phyloP scores from a whole-genome alignment of 2,797 vertebrate species.

The Scolopax rusticola region DNA sequence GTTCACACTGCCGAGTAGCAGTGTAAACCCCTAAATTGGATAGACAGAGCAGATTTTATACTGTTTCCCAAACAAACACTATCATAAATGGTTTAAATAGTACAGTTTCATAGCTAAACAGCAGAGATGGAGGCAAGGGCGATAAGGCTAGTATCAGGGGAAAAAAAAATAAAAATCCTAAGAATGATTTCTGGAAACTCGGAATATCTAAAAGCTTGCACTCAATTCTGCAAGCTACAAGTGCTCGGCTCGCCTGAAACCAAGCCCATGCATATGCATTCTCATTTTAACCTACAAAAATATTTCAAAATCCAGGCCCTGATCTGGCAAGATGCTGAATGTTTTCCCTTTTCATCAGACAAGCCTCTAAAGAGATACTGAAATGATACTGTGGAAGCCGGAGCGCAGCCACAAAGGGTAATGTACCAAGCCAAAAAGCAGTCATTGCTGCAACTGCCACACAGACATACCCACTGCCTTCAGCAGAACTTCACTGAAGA shows the following conservation, averaged over 20 bases:
- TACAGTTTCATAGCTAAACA: neutral
- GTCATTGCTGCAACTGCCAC: slow-evolving; percentile 41
- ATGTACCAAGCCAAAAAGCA: slow-evolving; percentile 63
- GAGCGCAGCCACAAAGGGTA: slow-evolving; percentile 44
- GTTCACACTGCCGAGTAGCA: neutral
- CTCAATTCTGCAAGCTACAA: slow-evolving; percentile 1
- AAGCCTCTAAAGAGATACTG: slow-evolving; percentile 69
- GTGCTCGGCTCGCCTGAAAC: slow-evolving; percentile 26
- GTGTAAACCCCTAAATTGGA: neutral
- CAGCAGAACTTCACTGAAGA: slow-evolving; percentile 48
- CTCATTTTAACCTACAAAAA: slow-evolving; percentile 63
- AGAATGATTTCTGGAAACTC: neutral
- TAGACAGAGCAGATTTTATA: slow-evolving; percentile 7
- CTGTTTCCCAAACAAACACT: neutral
- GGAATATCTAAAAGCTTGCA: slow-evolving; percentile 46
- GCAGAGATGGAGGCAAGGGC: neutral
- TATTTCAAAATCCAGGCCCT: slow-evolving; percentile 64
- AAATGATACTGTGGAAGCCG: neutral
- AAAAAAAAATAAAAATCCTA: neutral
- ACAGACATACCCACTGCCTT: slow-evolving; percentile 39
- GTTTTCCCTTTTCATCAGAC: slow-evolving; percentile 66
- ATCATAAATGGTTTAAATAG: slow-evolving; percentile 2
- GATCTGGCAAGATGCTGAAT: slow-evolving; percentile 63
- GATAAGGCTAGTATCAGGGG: neutral
- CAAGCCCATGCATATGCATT: slow-evolving; percentile 54